These are phyloP conservation scores for Dasypolia templi DNA, from an alignment of 2,888 invertebrate species.

Conservation along the genomic window DNA sequence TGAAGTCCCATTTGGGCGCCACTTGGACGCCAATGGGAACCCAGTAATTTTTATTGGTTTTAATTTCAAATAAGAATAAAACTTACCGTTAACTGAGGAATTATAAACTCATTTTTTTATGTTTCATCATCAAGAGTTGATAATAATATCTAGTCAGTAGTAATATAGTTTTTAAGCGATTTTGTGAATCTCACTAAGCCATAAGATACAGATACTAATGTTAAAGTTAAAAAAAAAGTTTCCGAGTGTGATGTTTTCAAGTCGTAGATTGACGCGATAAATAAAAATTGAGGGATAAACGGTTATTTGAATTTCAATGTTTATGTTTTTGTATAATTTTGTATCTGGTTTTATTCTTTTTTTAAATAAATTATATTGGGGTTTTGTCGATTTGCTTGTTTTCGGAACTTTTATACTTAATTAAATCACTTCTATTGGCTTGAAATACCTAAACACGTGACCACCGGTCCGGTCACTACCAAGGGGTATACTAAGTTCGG, in stretches of 20 bases:
- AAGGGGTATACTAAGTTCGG: background rate
- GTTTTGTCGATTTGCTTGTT: background rate
- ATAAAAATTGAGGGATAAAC: constrained; percentile 14
- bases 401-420: background rate
- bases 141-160: constrained; percentile 9
- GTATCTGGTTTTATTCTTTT: background rate
- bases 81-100: background rate
- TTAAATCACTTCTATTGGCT: too few species aligned
- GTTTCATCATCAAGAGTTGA: background rate
- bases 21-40: too few species aligned
- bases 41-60: too few species aligned
- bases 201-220: background rate
- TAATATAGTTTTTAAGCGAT: constrained; percentile 7
- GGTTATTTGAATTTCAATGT: constrained; percentile 11
- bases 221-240: background rate
- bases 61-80: background rate
- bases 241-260: constrained; percentile 51
- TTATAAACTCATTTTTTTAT: background rate
- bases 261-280: constrained; percentile 44
- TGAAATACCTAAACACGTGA: background rate
- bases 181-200: constrained; percentile 28
- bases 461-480: background rate
- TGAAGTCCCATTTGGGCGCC: constrained; percentile 32
- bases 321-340: constrained; percentile 4
- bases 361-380: too few species aligned